Percentiles rank a stretch among this genome's conserved stretches.
Conservation (phyloP, 2,797 vertebrate species). For the Sebastolobus alascanus region DNA sequence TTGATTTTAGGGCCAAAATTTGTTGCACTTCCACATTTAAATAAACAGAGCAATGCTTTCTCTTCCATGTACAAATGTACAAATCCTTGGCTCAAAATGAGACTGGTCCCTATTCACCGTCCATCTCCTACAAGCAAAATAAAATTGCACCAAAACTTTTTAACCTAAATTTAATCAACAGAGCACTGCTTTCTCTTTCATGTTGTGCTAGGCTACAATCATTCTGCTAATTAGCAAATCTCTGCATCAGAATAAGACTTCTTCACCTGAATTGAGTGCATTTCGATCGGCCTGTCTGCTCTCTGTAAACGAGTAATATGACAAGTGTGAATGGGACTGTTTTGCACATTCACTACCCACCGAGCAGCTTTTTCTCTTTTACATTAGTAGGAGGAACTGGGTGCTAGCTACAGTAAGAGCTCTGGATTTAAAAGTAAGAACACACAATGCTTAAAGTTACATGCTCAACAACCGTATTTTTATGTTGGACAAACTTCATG, state of each 20-base stretch:
- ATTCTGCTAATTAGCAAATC: not conserved
- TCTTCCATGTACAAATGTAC: not conserved
- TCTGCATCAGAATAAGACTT: not conserved
- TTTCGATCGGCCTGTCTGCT: not conserved
- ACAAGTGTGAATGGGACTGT: not conserved
- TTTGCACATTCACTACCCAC: not conserved
- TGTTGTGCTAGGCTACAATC: not conserved
- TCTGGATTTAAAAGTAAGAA: constrained; percentile 3
- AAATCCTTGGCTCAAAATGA: no score
- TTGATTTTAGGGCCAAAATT: not conserved
- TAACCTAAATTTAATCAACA: not conserved
- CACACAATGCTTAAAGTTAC: not conserved
- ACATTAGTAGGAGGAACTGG: not conserved
- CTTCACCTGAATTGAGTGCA: not conserved
- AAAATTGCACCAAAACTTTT: not conserved
- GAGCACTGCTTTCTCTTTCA: not conserved
- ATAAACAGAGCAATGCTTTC: not conserved
- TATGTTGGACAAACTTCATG: constrained; percentile 13
- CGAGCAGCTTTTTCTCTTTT: not conserved
- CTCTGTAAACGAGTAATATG: not conserved
- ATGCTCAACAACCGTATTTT: not conserved
- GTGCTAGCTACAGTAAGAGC: not conserved
- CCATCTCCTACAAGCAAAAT: not conserved
- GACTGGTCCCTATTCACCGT: no score
- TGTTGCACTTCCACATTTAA: not conserved